These are phyloP conservation scores for Pyrrhia umbra DNA, from an alignment of 2,888 invertebrate species.

Conservation along the genomic window DNA sequence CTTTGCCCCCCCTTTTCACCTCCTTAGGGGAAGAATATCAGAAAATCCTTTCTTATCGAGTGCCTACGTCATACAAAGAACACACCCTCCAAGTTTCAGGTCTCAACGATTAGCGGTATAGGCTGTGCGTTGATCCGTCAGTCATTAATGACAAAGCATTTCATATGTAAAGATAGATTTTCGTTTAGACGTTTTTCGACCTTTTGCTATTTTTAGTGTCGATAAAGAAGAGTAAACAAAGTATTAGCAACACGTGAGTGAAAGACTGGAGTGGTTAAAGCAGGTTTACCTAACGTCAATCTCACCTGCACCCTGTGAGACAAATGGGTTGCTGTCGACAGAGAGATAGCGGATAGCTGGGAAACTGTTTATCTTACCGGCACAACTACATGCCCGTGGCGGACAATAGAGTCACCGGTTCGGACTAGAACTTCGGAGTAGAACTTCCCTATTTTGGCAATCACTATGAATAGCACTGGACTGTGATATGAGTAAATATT, in stretches of 20 bases:
- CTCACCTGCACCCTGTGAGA: slow-evolving; percentile 46
- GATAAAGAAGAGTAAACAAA: slow-evolving; percentile 18
- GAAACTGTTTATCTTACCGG: slow-evolving; percentile 33
- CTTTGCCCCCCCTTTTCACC: too few species aligned
- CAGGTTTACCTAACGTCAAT: slow-evolving; percentile 29
- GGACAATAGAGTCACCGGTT: slow-evolving; percentile 35
- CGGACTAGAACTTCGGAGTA: too few species aligned
- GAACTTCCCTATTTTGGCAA: slow-evolving; percentile 15
- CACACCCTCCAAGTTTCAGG: too few species aligned
- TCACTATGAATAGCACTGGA: slow-evolving; percentile 20
- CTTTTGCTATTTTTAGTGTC: slow-evolving; percentile 11
- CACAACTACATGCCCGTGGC: slow-evolving; percentile 17
- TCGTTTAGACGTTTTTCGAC: too few species aligned
- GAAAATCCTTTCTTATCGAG: too few species aligned
- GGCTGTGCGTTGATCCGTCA: too few species aligned
- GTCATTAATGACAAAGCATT: too few species aligned
- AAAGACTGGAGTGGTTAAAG: slow-evolving; percentile 18
- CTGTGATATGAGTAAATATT: background rate
- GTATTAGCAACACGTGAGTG: slow-evolving; percentile 10
- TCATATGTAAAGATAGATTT: too few species aligned
- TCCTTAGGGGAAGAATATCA: too few species aligned
- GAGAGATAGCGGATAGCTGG: slow-evolving; percentile 40
- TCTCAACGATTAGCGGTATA: too few species aligned
- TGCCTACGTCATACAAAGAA: too few species aligned
- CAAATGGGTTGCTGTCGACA: slow-evolving; percentile 47